Evolutionary conservation across 2,113 vertebrate species (phyloP).

Genomic region (Phylloscopus trochilus): DNA sequence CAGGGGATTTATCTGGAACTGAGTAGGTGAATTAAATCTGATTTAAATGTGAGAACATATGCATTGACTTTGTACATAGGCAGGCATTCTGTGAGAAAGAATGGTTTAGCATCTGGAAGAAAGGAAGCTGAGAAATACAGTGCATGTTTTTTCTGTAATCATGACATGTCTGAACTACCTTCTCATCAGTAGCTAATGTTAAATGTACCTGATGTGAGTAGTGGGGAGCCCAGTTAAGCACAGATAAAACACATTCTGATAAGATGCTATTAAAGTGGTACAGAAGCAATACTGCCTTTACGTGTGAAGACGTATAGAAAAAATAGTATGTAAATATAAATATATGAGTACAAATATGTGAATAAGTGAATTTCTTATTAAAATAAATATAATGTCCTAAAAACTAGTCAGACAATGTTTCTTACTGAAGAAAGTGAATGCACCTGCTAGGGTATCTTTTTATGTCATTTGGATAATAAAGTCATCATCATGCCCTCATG

Average conservation of each 20-base stretch:
- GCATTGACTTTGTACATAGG: not conserved
- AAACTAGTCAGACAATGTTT: constrained; percentile 23
- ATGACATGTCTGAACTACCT: not conserved
- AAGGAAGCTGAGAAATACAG: not conserved
- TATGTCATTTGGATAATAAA: constrained; percentile 78
- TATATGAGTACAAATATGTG: not conserved
- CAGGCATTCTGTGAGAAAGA: not conserved
- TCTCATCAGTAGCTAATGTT: not conserved
- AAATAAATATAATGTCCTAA: constrained; percentile 15
- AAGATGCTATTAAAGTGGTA: not conserved
- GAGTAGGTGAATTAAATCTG: not conserved
- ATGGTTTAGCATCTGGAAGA: not conserved
- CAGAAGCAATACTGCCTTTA: not conserved
- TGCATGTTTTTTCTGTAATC: not conserved
- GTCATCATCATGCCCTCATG: constrained; percentile 77
- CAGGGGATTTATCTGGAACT: not conserved
- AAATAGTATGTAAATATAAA: not conserved
- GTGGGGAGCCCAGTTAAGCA: not conserved
- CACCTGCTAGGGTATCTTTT: constrained; percentile 65
- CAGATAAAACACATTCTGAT: not conserved
- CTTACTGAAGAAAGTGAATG: constrained; percentile 34
- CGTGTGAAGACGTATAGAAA: not conserved
- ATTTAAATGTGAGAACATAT: not conserved
- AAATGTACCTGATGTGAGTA: not conserved
- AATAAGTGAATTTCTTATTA: not conserved